phyloP scores from a whole-genome alignment of 2,797 vertebrate genomes.

The Novumbra hubbsi region DNA sequence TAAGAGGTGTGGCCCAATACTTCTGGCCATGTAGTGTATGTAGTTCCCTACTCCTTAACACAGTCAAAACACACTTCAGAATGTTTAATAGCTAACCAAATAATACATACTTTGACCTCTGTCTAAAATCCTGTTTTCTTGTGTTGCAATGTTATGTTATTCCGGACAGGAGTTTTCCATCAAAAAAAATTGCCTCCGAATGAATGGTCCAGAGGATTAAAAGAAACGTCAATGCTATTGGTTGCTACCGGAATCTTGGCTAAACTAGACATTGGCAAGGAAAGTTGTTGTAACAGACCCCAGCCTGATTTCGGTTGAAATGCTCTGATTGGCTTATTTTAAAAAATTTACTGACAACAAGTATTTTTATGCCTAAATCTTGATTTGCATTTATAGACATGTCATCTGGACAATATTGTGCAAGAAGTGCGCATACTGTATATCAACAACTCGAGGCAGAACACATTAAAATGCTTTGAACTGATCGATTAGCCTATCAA shows the following conservation, averaged over 20 bases:
- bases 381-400: neutral
- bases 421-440: neutral
- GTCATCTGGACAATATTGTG: neutral
- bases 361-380: neutral
- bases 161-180: conserved; percentile 13
- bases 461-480: neutral
- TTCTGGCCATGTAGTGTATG: no score
- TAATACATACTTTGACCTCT: neutral
- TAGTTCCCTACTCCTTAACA: no score
- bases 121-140: conserved; percentile 11
- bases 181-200: conserved; percentile 14
- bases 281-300: no score
- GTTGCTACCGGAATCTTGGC: neutral
- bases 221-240: neutral
- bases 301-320: no score
- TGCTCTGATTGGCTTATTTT: neutral
- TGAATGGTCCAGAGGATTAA: neutral
- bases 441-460: neutral
- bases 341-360: neutral
- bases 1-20: no score
- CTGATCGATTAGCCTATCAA: neutral
- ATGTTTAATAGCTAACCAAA: neutral
- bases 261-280: no score
- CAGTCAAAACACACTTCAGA: no score
- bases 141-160: conserved; percentile 6